Percentiles rank a stretch among this genome's conserved stretches.
Evolutionary conservation across 2,113 vertebrate genomes (phyloP).

Genomic region (Nestor notabilis): DNA sequence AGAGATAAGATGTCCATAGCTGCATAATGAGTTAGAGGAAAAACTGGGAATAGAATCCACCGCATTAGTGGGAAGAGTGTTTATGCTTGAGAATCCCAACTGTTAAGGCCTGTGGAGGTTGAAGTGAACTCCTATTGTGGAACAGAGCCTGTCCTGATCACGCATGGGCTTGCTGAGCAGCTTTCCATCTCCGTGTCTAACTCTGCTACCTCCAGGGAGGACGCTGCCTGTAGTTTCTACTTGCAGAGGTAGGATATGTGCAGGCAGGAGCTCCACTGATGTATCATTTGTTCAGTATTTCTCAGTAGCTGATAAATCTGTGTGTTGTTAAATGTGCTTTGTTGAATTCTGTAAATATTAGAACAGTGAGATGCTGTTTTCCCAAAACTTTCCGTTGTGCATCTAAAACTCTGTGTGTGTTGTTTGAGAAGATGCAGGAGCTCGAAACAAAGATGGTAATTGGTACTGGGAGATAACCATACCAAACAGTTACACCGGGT

Average conservation of each 20-base stretch:
- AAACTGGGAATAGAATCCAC: background rate
- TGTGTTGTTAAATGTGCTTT: background rate
- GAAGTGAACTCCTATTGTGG: background rate
- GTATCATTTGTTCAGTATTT: background rate
- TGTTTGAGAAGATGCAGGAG: background rate
- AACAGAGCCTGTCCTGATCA: background rate
- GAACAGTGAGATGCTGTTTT: background rate
- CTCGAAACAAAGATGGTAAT: background rate
- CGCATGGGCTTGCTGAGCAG: background rate
- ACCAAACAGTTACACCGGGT: background rate
- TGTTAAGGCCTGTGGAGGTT: background rate
- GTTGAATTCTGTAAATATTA: background rate
- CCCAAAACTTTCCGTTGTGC: background rate
- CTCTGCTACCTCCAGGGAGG: background rate
- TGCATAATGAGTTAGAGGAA: background rate
- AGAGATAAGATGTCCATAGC: background rate
- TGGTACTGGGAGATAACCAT: background rate
- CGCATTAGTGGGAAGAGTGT: background rate
- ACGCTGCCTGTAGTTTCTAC: background rate
- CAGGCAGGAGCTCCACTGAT: background rate
- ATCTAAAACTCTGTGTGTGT: background rate
- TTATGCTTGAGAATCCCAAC: background rate
- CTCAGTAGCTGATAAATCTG: background rate
- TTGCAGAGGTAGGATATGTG: background rate
- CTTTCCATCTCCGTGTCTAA: accelerated